Base-by-base conservation (phyloP, 2,888 invertebrate genomes). In the Magallana nippona region DNA sequence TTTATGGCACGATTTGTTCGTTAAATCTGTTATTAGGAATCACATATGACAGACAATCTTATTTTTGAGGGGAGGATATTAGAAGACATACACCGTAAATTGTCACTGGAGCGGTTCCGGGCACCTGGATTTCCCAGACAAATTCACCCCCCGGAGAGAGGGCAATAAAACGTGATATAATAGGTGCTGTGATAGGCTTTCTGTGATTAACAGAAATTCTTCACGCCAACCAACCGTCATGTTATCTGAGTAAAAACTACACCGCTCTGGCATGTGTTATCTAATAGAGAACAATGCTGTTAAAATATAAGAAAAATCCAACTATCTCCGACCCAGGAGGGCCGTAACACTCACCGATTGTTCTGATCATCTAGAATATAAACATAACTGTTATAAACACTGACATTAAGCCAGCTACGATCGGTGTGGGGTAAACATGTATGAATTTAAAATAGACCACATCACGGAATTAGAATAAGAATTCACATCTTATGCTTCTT, bases 121-220 rank as follows among this genome's bases (percentile, higher is more conserved):
- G 10, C 71, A 71, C 71, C 71, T 71, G 71, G 13, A 17, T n/a
- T 11, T 27, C 27, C 27, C 32, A 71, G 71, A 71, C 71, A 71
- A 60, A 60, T n/a, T 60, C 60, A n/a, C 60, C 71, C 71, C 71
- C 15, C 22, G 11, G 10, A 27, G 15, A 71, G 44, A 44, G 44
- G 71, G 27, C 22, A 71, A 27, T 71, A 71, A 71, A 71, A 22
- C 10, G 22, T 19, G 15, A 32, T 27, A 13, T 15, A 71, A 15
- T 13, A 19, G 60, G n/a, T 19, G 10, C 11, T 22, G 15, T 71
- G 71, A 27, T 71, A 15, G 11, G 27, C 27, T 71, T 27, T 3
- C 32, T 22, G 22, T 27, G 32, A 71, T 27, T 27, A 71, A 27
- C 10, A 13, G 60, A n/a, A 15, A 15, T 27, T 32, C 32, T 15